These are phyloP conservation scores for Agrypnus murinus DNA, from an alignment of 2,888 invertebrate genomes.

Conservation along the genomic window DNA sequence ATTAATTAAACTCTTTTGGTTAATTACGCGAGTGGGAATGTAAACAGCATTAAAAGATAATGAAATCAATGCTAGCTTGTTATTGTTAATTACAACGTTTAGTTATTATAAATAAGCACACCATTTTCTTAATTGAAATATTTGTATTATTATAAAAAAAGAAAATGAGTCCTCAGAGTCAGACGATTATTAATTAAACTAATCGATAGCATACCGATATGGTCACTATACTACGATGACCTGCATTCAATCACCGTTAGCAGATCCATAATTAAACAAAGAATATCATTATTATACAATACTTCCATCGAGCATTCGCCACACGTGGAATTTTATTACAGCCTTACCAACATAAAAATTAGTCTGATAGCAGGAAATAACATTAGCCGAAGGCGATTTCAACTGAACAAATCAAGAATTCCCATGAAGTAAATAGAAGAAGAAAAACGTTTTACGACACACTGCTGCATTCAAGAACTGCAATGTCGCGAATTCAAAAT, in stretches of 20 bases:
- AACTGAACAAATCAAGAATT: neutral
- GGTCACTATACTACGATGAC: slow-evolving; percentile 21
- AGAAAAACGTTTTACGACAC: slow-evolving; percentile 1
- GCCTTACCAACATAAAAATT: neutral
- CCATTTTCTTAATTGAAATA: too few species aligned
- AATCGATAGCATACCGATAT: neutral
- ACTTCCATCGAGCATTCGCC: neutral
- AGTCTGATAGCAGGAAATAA: neutral
- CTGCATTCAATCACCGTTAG: slow-evolving; percentile 23
- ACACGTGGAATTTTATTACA: neutral
- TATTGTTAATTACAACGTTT: too few species aligned
- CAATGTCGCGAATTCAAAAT: slow-evolving; percentile 9
- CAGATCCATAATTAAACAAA: slow-evolving; percentile 18
- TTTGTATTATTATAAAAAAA: too few species aligned
- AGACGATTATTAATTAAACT: too few species aligned
- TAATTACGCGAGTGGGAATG: too few species aligned
- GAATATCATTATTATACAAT: neutral
- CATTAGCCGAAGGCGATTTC: neutral
- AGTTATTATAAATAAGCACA: too few species aligned
- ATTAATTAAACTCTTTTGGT: too few species aligned
- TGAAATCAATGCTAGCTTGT: too few species aligned
- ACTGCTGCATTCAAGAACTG: slow-evolving; percentile 23
- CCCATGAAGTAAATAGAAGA: neutral
- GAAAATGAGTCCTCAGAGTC: too few species aligned
- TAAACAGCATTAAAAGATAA: too few species aligned